These are phyloP conservation scores for Scyliorhinus canicula DNA, from an alignment of 2,797 vertebrate genomes.

Conservation along the genomic window DNA sequence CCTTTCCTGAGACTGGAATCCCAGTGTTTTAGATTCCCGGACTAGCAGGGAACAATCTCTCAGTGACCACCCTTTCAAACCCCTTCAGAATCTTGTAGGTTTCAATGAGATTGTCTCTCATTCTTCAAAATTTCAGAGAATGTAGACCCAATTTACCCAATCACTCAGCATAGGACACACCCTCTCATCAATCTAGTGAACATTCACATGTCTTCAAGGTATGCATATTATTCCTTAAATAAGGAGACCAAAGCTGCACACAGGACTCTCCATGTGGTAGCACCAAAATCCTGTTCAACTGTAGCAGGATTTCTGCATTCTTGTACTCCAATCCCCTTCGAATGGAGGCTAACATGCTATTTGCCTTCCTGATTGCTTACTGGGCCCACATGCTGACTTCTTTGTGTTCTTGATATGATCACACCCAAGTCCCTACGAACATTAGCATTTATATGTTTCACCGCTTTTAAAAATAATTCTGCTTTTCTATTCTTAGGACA, in stretches of 20 bases:
- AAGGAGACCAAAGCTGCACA: background rate
- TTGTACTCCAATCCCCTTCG: background rate
- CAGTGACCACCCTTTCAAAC: no score
- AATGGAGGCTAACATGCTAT: background rate
- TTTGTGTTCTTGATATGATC: background rate
- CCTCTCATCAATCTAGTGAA: background rate
- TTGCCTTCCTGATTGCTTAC: background rate
- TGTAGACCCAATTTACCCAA: background rate
- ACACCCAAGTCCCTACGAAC: background rate
- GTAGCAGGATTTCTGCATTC: background rate
- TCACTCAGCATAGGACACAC: background rate
- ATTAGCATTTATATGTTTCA: background rate
- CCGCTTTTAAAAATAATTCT: no score
- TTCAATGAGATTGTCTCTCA: background rate
- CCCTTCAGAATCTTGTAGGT: background rate
- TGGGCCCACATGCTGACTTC: background rate
- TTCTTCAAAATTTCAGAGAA: background rate
- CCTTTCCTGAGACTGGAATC: no score
- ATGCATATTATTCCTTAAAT: background rate
- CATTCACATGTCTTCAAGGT: background rate
- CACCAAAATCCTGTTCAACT: background rate
- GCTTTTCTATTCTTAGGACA: no score
- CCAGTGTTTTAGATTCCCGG: background rate
- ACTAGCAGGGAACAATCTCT: background rate
- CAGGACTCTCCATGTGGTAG: no score